A percentile compares a stretch with the other conserved stretches of the same genome.
Conservation (phyloP, 2,113 vertebrate genomes). For the Nansenia antarctica region DNA sequence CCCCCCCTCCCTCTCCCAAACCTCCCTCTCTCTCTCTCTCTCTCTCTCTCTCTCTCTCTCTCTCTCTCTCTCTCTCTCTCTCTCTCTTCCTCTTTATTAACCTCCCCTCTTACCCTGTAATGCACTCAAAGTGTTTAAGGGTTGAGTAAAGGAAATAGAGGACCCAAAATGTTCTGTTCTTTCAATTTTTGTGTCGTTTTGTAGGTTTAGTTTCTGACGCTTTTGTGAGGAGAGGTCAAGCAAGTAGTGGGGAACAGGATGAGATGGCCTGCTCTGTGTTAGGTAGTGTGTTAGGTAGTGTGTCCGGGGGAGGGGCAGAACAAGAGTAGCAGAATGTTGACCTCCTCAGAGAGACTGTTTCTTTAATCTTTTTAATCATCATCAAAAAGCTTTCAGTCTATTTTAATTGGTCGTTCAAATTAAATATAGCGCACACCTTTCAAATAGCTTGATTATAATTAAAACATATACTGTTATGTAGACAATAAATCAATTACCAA, state of each 20-base stretch:
- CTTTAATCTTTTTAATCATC: no score
- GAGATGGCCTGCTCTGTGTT: no score
- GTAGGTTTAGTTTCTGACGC: no score
- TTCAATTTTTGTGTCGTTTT: neutral
- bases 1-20: constrained; percentile 76
- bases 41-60: constrained; percentile 70
- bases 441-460: no score
- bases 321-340: neutral
- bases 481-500: neutral
- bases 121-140: constrained; percentile 44
- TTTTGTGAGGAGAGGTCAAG: neutral
- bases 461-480: neutral
- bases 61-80: constrained; percentile 74
- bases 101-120: constrained; percentile 6
- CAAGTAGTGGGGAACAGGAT: neutral
- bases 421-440: neutral
- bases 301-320: neutral
- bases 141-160: constrained; percentile 30
- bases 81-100: constrained; percentile 70
- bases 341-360: neutral
- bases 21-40: constrained; percentile 9
- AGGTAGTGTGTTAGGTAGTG: neutral
- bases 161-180: no score
- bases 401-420: neutral
- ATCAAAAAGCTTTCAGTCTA: neutral